A percentile compares a stretch with the other conserved stretches of the same genome.
These are phyloP conservation scores for Xestia sexstrigata DNA, from an alignment of 2,888 invertebrate genomes.

Conservation along the genomic window DNA sequence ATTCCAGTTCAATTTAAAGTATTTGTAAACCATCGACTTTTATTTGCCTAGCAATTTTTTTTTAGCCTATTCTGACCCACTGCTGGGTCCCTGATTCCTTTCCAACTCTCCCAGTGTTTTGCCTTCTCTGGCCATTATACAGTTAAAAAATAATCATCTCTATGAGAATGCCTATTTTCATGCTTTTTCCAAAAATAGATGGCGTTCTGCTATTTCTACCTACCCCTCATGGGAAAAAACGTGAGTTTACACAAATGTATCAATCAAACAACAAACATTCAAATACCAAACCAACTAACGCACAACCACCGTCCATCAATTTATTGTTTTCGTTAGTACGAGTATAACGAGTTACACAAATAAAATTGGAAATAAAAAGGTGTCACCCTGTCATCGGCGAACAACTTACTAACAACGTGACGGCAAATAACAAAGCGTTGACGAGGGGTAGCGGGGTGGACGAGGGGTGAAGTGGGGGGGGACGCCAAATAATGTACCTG, in stretches of 20 bases:
- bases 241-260: background rate
- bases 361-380: constrained; percentile 69
- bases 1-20: no score
- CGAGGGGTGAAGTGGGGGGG: background rate
- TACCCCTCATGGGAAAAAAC: background rate
- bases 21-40: background rate
- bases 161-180: background rate
- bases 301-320: constrained; percentile 58
- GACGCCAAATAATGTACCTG: constrained; percentile 57
- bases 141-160: background rate
- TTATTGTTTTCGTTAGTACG: constrained; percentile 67
- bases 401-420: constrained; percentile 70
- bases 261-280: background rate
- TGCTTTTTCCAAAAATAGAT: background rate
- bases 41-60: no score
- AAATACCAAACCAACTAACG: constrained; percentile 28
- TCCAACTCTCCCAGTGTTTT: no score
- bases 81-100: no score
- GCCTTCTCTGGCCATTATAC: background rate
- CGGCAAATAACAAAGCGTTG: constrained; percentile 71
- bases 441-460: constrained; percentile 51
- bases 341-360: constrained; percentile 68
- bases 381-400: constrained; percentile 67
- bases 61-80: no score
- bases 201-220: background rate